A percentile compares a stretch with the other conserved stretches of the same genome.
These are phyloP conservation scores for Idaea biselata DNA, from an alignment of 2,888 invertebrate genomes.

Conservation along the genomic window DNA sequence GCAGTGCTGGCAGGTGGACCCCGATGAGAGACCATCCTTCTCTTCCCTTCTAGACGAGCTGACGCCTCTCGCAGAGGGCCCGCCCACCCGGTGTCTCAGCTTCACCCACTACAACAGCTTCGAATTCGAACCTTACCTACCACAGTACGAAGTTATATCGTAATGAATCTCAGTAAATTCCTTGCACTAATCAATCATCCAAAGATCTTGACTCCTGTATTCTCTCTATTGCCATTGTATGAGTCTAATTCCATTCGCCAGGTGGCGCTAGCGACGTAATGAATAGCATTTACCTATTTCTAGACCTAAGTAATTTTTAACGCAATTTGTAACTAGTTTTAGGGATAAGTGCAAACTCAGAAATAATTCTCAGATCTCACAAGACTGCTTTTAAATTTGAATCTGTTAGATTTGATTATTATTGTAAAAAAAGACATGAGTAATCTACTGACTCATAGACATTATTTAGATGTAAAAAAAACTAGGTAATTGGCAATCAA, in stretches of 20 bases:
- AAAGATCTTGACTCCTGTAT: slow-evolving; percentile 27
- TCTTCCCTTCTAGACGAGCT: slow-evolving; percentile 78
- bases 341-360: background rate
- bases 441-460: background rate
- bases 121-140: slow-evolving; percentile 67
- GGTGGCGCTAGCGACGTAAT: background rate
- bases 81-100: slow-evolving; percentile 60
- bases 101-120: slow-evolving; percentile 74
- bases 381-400: background rate
- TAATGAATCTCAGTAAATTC: slow-evolving; percentile 31
- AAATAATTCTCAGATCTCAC: background rate
- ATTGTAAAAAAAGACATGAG: background rate
- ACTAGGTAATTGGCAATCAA: background rate
- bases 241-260: background rate
- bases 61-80: slow-evolving; percentile 55
- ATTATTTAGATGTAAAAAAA: background rate
- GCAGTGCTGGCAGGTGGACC: slow-evolving; percentile 92
- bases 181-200: slow-evolving; percentile 22
- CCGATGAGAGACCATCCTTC: slow-evolving; percentile 89
- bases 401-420: background rate
- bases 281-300: background rate
- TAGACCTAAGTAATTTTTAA: background rate
- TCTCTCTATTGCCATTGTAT: background rate
- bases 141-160: slow-evolving; percentile 68
- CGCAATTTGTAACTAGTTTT: background rate